Evolutionary conservation across 2,113 vertebrate species (phyloP), one percentile per base, ranked within the genome.

Genomic region (Myocastor coypus): DNA sequence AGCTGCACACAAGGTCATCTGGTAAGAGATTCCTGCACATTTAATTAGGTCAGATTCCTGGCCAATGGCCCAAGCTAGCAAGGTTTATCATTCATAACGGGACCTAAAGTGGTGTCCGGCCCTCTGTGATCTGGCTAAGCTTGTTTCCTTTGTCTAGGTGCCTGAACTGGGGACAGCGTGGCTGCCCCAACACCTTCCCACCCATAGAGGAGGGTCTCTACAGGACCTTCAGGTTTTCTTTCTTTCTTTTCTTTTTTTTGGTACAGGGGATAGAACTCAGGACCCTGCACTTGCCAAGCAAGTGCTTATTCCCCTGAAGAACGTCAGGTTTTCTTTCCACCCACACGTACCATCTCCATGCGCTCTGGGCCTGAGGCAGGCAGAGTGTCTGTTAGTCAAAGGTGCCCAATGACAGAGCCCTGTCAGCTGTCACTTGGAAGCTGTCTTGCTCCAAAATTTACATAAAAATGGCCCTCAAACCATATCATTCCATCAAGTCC

Each of bases 31-130:
- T 95, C 94, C 71, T 97, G 64, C 8, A 40, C 57, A 26, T 75
- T 95, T 64, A 80, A 75, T 94, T 86, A 90, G 81, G 86, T 77
- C 91, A 61, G 42, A 55, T 85, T 86, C 22, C 87, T 91, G 91
- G 83, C 83, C 88, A 57, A 37, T 80, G 57, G 86, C 89, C 86
- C 69, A 91, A 81, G 63, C 20, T 93, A 94, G 5, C 34, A 4
- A 69, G 37, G 89, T 50, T 71, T 55, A 11, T 85, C 46, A 32
- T 80, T 82, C 92, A 89, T 50, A 57, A 75, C 34, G 32, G 57
- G 95, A 77, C 37, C 52, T 40, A 88, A 88, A 91, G 55, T 6
- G 34, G 46, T 37, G 59, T 55, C 52, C 42, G 0, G 3, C n/a
- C 42, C 57, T 84, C 81, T 42, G 37, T n/a, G 37, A 94, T 50